Base-by-base conservation (phyloP, 30 jellyfish, hydroid and myxozoan species). In the Cassiopea andromeda region DNA sequence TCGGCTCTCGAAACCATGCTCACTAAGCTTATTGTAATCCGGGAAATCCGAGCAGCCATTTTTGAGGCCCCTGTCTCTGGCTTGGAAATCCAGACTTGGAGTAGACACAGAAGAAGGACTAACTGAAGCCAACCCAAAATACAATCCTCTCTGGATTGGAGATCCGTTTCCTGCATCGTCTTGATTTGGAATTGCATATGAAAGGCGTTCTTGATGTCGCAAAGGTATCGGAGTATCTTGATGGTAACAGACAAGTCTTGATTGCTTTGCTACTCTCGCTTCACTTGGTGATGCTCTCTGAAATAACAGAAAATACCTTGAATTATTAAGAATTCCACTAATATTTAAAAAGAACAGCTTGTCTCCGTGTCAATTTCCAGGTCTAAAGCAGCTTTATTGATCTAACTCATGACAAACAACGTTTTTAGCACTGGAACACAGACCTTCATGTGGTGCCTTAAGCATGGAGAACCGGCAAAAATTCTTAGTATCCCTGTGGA, bases 221-320 rank as follows among this genome's bases (percentile, higher is more conserved):
- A 67, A 50, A 2, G 83, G 76, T 47, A 16, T 27, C 13, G 76
- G 83, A 38, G 49, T 44, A 45, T 82, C 82, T 46, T 49, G 75
- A 69, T 82, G 90, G 81, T 67, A 82, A 46, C 60, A 44, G 27
- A 54, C 67, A 49, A 82, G 48, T 49, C 90, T 69, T 0, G 75
- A 82, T 6, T 82, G 90, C 45, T 82, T 82, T 45, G 76, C 44
- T 5, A 43, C 43, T 48, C 69, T 82, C 19, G 18, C 49, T 44
- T 50, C 87, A n/a, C 68, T 44, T 12, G 38, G 73, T 17, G 48
- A n/a, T 10, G 74, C 16, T 16, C 87, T 68, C 87, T 78, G 50
- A n/a, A 68, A 78, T 1, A 8, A 72, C 64, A 54, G 10, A 54
- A 54, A 54, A 54, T 10, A 54, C 64, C 64, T 27, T 27, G 38